Percentiles rank a stretch among this genome's conserved stretches.
phyloP scores from a whole-genome alignment of 92 coral and sea anemone genomes.

The Plumapathes pennacea region DNA sequence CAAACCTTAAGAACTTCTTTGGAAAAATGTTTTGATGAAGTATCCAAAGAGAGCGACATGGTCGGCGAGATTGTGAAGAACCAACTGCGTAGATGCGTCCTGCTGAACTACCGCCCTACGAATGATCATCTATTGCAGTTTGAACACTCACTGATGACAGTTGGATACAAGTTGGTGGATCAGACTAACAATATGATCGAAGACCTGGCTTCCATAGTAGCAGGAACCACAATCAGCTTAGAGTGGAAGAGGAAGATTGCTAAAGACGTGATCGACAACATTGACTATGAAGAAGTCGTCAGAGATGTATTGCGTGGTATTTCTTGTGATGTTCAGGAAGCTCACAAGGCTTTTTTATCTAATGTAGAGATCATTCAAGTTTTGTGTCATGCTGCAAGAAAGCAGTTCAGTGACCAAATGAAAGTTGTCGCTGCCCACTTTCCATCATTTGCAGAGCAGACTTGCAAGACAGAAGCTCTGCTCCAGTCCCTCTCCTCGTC shows the following conservation, averaged over 20 bases:
- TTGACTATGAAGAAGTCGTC: slow-evolving; percentile 39
- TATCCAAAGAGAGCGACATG: slow-evolving; percentile 30
- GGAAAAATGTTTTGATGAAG: slow-evolving; percentile 27
- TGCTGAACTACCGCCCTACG: slow-evolving; percentile 1
- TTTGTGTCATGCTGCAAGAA: slow-evolving; percentile 17
- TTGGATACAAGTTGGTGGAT: slow-evolving; percentile 29
- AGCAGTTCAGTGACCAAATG: slow-evolving; percentile 29
- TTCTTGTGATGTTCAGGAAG: slow-evolving; percentile 23
- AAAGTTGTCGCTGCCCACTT: slow-evolving; percentile 13
- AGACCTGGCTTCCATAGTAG: slow-evolving; percentile 42
- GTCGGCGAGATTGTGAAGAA: slow-evolving; percentile 25
- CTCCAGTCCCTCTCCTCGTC: slow-evolving; percentile 12
- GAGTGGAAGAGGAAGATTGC: slow-evolving; percentile 57
- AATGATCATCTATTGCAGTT: slow-evolving; percentile 16
- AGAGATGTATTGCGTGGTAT: slow-evolving; percentile 24
- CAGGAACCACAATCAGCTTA: slow-evolving; percentile 41
- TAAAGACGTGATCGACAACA: slow-evolving; percentile 38
- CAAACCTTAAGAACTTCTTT: slow-evolving; percentile 5
- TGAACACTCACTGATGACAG: slow-evolving; percentile 57
- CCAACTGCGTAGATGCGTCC: too few species aligned
- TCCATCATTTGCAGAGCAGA: slow-evolving; percentile 41
- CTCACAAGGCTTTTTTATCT: slow-evolving; percentile 20
- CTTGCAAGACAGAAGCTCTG: slow-evolving; percentile 46
- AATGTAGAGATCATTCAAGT: slow-evolving; percentile 27
- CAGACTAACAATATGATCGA: slow-evolving; percentile 21